A percentile compares a stretch with the other conserved stretches of the same genome.
These are phyloP conservation scores for Puma concolor DNA, from an alignment of 2,113 vertebrate genomes.

Conservation along the genomic window DNA sequence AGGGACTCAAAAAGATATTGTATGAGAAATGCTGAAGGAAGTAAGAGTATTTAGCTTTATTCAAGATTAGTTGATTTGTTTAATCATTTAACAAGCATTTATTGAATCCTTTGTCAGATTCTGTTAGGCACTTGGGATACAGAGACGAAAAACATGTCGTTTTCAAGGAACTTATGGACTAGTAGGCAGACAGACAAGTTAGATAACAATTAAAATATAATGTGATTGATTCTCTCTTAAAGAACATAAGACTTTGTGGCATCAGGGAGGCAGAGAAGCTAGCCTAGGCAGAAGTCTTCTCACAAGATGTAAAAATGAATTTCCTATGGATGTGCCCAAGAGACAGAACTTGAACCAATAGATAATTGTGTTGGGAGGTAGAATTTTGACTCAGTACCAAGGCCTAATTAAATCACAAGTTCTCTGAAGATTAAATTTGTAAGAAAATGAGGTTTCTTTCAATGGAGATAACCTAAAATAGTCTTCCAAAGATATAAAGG, in stretches of 20 bases:
- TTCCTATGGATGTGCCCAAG: not conserved
- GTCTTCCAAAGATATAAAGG: not conserved
- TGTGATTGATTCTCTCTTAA: not conserved
- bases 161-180: not conserved
- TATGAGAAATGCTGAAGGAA: not conserved
- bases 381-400: not conserved
- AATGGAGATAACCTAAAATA: not conserved
- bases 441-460: slow-evolving; percentile 28
- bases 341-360: not conserved
- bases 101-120: not conserved
- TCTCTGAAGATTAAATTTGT: not conserved
- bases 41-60: not conserved
- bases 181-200: not conserved
- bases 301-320: not conserved
- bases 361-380: not conserved
- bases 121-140: not conserved
- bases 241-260: not conserved
- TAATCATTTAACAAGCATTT: not conserved
- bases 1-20: not conserved
- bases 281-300: not conserved
- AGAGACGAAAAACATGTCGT: not conserved
- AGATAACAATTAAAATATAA: not conserved
- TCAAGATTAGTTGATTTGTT: slow-evolving; percentile 5
- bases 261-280: not conserved
- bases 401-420: not conserved